phyloP scores from a whole-genome alignment of 2,113 vertebrate species.

The Struthidea cinerea region DNA sequence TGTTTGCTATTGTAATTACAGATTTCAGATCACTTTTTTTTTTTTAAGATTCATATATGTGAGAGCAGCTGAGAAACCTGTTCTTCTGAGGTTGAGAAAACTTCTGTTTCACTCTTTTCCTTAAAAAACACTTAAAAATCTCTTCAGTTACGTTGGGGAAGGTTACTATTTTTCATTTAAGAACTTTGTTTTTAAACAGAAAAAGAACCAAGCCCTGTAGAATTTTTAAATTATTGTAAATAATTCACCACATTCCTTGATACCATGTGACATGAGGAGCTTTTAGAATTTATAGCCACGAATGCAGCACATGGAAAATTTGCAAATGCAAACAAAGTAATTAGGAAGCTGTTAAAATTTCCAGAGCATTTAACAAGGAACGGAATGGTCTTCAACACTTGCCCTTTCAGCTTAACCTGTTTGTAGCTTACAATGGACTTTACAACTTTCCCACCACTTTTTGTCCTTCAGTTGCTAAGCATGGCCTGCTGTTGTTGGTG shows the following conservation, averaged over 20 bases:
- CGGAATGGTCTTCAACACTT: conserved; percentile 5
- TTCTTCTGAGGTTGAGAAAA: not conserved
- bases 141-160: not conserved
- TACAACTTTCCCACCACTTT: not conserved
- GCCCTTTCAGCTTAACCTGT: conserved; percentile 19
- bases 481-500: rapidly evolving
- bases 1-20: not conserved
- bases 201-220: not conserved
- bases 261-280: not conserved
- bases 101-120: not conserved
- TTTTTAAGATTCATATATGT: not conserved
- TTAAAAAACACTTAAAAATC: not conserved
- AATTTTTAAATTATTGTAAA: conserved; percentile 2
- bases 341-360: conserved; percentile 58
- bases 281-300: conserved; percentile 9
- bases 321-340: conserved; percentile 51
- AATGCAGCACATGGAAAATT: conserved; percentile 49
- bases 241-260: conserved; percentile 21
- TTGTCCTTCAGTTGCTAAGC: not conserved
- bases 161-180: not conserved
- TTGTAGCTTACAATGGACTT: not conserved
- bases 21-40: not conserved
- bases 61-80: not conserved
- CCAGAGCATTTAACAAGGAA: conserved; percentile 25
- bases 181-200: not conserved